Percentiles rank a stretch among this genome's conserved stretches.
These are phyloP conservation scores for Protonemura montana DNA, from an alignment of 2,888 invertebrate genomes.

Conservation along the genomic window DNA sequence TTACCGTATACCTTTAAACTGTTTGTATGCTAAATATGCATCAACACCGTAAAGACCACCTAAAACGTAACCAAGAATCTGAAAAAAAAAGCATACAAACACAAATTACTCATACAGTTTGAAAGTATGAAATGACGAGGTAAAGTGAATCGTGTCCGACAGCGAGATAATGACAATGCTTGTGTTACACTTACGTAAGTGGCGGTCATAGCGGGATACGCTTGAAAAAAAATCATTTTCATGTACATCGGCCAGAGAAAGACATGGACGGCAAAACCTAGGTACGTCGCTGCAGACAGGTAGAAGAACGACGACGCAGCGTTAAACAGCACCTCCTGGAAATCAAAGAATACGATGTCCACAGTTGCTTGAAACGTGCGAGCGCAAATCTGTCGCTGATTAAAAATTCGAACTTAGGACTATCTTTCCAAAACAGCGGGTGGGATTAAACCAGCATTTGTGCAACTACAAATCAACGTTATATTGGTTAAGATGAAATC, in stretches of 20 bases:
- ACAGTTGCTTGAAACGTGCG: no score
- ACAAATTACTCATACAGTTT: constrained; percentile 40
- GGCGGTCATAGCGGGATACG: constrained; percentile 88
- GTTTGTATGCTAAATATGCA: constrained; percentile 76
- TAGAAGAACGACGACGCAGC: constrained; percentile 78
- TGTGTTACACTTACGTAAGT: constrained; percentile 75
- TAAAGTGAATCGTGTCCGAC: background rate
- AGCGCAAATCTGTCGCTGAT: no score
- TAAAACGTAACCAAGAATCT: constrained; percentile 81
- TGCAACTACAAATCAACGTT: no score
- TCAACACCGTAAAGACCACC: constrained; percentile 81
- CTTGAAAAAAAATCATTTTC: constrained; percentile 76
- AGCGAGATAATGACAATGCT: background rate
- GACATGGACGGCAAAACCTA: constrained; percentile 79
- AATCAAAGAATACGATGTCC: constrained; percentile 23
- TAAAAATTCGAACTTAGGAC: no score
- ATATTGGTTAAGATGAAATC: no score
- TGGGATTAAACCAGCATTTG: no score
- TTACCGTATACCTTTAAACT: constrained; percentile 43
- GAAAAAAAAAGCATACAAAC: constrained; percentile 58
- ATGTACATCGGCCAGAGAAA: constrained; percentile 80
- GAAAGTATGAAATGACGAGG: background rate
- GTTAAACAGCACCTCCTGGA: constrained; percentile 68
- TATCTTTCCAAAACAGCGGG: no score
- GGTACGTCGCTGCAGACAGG: constrained; percentile 79